Percentiles rank a stretch among this genome's conserved stretches.
Conservation (phyloP, 1,140 invertebrate genomes). For the Megalonaias nervosa region DNA sequence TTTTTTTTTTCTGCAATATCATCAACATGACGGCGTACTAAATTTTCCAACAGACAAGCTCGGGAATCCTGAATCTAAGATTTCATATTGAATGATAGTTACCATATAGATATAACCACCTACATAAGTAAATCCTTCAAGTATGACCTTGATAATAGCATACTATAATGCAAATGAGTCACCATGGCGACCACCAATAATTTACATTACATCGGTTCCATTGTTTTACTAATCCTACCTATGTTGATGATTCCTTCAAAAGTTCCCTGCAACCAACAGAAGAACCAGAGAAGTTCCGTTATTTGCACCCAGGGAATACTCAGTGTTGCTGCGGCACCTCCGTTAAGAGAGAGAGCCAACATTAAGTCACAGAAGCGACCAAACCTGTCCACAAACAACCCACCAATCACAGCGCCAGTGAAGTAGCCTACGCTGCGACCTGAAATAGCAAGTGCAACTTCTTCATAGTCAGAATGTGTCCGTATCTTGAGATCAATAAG, state of each 20-base stretch:
- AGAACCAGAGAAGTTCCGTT: conserved; percentile 36
- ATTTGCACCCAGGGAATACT: conserved; percentile 30
- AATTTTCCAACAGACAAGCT: too few relatives aligned
- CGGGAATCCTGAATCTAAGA: too few relatives aligned
- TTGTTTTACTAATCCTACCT: conserved; percentile 19
- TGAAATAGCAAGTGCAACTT: conserved; percentile 40
- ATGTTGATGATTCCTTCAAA: conserved; percentile 55
- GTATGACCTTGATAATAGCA: too few relatives aligned
- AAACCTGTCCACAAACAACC: conserved; percentile 39
- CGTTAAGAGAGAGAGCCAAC: conserved; percentile 38
- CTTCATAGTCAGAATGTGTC: conserved; percentile 36
- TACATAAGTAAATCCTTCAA: too few relatives aligned
- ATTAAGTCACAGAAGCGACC: conserved; percentile 38
- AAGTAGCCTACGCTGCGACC: conserved; percentile 46
- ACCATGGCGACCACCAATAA: too few relatives aligned
- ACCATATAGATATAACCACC: too few relatives aligned
- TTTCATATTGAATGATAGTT: too few relatives aligned
- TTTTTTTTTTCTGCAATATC: too few relatives aligned
- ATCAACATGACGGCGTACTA: too few relatives aligned
- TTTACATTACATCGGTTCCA: neutral
- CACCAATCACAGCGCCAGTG: conserved; percentile 41
- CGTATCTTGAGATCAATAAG: conserved; percentile 42
- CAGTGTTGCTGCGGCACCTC: conserved; percentile 30
- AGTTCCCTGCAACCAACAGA: conserved; percentile 42
- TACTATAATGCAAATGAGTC: too few relatives aligned